These are phyloP conservation scores for Chamaea fasciata DNA, from an alignment of 2,113 vertebrate species.

Conservation along the genomic window DNA sequence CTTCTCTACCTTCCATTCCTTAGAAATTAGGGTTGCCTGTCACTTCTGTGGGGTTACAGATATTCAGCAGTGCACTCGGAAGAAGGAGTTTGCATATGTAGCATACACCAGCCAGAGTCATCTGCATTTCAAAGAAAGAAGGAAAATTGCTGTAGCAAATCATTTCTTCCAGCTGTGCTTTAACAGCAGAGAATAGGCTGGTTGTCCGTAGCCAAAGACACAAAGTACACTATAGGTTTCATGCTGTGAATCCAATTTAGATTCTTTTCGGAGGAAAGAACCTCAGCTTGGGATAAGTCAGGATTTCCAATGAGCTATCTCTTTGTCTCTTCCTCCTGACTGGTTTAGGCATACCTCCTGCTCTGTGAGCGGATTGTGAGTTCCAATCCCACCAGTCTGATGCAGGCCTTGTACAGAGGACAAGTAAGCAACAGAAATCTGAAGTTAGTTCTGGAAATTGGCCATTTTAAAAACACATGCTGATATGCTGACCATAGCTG, in stretches of 20 bases:
- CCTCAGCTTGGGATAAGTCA: background rate
- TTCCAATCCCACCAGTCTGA: background rate
- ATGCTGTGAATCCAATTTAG: background rate
- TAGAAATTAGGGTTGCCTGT: background rate
- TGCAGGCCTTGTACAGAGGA: background rate
- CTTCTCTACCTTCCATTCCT: background rate
- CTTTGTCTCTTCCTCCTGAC: background rate
- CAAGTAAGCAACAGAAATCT: background rate
- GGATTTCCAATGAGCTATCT: background rate
- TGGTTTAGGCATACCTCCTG: background rate
- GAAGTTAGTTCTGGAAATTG: background rate
- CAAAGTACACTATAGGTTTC: background rate
- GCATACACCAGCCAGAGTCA: background rate
- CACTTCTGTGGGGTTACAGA: background rate
- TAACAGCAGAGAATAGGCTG: background rate
- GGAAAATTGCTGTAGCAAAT: background rate
- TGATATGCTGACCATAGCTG: background rate
- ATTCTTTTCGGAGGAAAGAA: background rate
- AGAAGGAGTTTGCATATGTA: background rate
- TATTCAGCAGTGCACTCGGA: background rate
- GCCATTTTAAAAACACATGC: background rate
- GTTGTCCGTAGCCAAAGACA: background rate
- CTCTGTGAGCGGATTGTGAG: background rate
- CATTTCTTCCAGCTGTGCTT: background rate
- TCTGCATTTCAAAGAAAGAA: slow-evolving; percentile 11